These are phyloP conservation scores for Silurus aristotelis DNA, from an alignment of 2,797 vertebrate species.

Conservation along the genomic window DNA sequence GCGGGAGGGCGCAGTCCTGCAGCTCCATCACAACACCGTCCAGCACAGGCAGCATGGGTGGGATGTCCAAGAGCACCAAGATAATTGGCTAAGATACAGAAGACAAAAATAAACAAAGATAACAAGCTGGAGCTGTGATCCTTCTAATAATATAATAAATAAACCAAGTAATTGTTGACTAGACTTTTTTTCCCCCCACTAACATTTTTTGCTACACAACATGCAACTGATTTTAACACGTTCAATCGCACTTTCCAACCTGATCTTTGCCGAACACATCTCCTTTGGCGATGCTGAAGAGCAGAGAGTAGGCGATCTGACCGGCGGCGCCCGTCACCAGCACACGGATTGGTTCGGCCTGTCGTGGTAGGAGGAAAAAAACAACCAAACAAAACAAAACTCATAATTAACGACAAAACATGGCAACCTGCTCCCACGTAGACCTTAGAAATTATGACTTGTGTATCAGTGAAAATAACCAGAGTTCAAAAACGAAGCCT, in stretches of 20 bases:
- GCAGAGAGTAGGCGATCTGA: slow-evolving; percentile 94
- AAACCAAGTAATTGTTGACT: neutral
- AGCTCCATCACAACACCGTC: slow-evolving; percentile 97
- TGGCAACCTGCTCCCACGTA: neutral
- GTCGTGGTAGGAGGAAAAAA: slow-evolving; percentile 13
- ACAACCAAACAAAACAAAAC: neutral
- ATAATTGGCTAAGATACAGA: slow-evolving; percentile 78
- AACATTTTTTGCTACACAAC: neutral
- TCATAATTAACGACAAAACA: neutral
- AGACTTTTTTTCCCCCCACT: neutral
- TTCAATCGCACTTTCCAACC: slow-evolving; percentile 67
- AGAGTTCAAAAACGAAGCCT: neutral
- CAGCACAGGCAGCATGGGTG: slow-evolving; percentile 92
- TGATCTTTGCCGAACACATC: slow-evolving; percentile 96
- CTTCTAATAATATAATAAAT: neutral
- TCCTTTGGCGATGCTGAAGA: slow-evolving; percentile 94
- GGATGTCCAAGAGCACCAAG: slow-evolving; percentile 91
- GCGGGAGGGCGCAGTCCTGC: slow-evolving; percentile 92
- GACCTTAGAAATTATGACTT: neutral
- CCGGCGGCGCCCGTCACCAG: slow-evolving; percentile 95
- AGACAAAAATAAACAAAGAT: neutral
- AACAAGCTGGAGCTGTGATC: neutral
- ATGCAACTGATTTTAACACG: neutral
- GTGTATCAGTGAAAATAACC: neutral
- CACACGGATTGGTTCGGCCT: slow-evolving; percentile 87